A percentile compares a stretch with the other conserved stretches of the same genome.
These are phyloP conservation scores for Bradynema listronoti DNA, from an alignment of 1,140 invertebrate genomes.

Conservation along the genomic window DNA sequence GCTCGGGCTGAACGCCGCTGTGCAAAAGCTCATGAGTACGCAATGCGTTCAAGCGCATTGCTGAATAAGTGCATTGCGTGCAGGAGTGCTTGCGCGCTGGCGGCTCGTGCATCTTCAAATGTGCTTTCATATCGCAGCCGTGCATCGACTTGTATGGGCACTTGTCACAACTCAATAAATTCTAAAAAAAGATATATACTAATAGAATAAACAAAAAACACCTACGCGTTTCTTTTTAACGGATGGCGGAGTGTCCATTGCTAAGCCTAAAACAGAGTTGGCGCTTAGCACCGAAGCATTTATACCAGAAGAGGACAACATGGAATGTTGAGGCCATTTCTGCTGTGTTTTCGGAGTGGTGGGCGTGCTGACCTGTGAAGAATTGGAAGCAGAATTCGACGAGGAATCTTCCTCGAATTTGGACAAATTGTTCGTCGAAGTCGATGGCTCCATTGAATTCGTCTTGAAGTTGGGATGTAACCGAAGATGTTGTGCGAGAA, in stretches of 20 bases:
- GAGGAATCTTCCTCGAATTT: no score
- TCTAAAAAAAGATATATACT: constrained; percentile 7
- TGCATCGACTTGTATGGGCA: constrained; percentile 33
- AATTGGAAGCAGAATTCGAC: no score
- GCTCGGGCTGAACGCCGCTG: background rate
- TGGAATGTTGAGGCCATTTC: background rate
- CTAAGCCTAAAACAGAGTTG: background rate
- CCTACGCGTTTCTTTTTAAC: no score
- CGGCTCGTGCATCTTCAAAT: constrained; percentile 29
- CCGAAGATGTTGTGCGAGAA: constrained; percentile 18
- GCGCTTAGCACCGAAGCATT: no score
- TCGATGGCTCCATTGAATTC: no score
- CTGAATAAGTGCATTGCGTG: constrained; percentile 20
- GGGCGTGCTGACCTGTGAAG: background rate
- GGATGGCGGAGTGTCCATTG: background rate
- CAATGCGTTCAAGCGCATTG: constrained; percentile 18
- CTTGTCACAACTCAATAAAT: constrained; percentile 13
- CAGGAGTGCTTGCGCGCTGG: constrained; percentile 19
- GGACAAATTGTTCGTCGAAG: no score
- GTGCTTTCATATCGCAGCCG: constrained; percentile 38
- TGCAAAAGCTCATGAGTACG: constrained; percentile 1
- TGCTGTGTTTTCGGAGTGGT: background rate
- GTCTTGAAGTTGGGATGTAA: constrained; percentile 7
- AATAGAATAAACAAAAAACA: no score
- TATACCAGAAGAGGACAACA: no score